Evolutionary conservation across 2,113 vertebrate species (phyloP).

Genomic region (Epinephelus moara): DNA sequence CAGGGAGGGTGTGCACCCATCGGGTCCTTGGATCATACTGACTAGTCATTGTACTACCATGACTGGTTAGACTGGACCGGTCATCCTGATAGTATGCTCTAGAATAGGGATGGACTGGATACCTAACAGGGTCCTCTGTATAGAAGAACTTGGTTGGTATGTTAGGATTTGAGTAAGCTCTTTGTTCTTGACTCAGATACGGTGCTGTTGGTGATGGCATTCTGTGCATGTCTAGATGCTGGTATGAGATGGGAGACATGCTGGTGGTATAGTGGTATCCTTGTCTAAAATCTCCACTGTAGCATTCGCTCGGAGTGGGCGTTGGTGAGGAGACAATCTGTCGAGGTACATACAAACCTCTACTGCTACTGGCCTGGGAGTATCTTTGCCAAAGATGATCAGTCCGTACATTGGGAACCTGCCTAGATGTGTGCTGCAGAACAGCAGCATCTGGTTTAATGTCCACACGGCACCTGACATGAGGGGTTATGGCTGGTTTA

Average conservation of each 20-base stretch:
- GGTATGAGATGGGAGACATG: slow-evolving; percentile 83
- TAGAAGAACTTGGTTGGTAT: slow-evolving; percentile 94
- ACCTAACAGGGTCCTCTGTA: slow-evolving; percentile 87
- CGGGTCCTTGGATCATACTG: slow-evolving; percentile 85
- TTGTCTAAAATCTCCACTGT: slow-evolving; percentile 89
- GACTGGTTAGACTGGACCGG: slow-evolving; percentile 78
- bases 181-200: slow-evolving; percentile 85
- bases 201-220: slow-evolving; percentile 84
- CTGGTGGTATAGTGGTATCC: slow-evolving; percentile 83
- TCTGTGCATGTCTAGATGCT: slow-evolving; percentile 81
- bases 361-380: slow-evolving; percentile 78
- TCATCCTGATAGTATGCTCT: slow-evolving; percentile 88
- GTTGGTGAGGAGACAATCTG: slow-evolving; percentile 87
- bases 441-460: slow-evolving; percentile 94
- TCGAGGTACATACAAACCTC: slow-evolving; percentile 88
- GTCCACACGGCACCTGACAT: slow-evolving; percentile 94
- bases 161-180: slow-evolving; percentile 87
- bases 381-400: slow-evolving; percentile 86
- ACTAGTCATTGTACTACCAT: slow-evolving; percentile 83
- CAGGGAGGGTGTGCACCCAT: slow-evolving; percentile 84
- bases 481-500: slow-evolving; percentile 86
- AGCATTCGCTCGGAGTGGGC: slow-evolving; percentile 92
- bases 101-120: slow-evolving; percentile 79
- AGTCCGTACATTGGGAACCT: slow-evolving; percentile 70
- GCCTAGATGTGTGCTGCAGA: slow-evolving; percentile 87